These are phyloP conservation scores for Azemiops feae DNA, from an alignment of 2,113 vertebrate genomes.

Conservation along the genomic window DNA sequence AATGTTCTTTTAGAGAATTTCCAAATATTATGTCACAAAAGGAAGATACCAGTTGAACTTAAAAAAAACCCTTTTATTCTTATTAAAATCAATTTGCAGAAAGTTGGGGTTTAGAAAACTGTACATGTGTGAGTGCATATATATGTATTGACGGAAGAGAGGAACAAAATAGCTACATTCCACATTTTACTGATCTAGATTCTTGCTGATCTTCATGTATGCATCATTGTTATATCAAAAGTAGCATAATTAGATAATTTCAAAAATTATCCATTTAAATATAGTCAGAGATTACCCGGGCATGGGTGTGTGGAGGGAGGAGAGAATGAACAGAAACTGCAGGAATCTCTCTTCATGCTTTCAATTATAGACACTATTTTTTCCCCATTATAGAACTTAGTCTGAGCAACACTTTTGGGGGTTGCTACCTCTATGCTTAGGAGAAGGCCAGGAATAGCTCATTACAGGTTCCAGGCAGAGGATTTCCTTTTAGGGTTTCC, in stretches of 20 bases:
- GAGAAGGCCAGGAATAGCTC: conserved; percentile 79
- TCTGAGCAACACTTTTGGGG: conserved; percentile 43
- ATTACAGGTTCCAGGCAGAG: conserved; percentile 48
- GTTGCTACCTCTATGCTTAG: conserved; percentile 35
- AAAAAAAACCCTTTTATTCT: background rate
- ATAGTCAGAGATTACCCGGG: no score
- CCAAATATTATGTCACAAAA: background rate
- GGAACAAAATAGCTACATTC: background rate
- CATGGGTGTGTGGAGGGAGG: background rate
- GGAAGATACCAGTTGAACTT: background rate
- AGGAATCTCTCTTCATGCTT: background rate
- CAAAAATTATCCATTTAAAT: background rate
- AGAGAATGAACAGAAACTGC: background rate
- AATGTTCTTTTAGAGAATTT: background rate
- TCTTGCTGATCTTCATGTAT: background rate
- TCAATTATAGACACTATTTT: no score
- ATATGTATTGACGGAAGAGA: background rate
- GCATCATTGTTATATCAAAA: background rate
- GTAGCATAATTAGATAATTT: background rate
- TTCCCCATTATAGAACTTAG: background rate
- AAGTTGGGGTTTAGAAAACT: background rate
- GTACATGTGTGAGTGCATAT: background rate
- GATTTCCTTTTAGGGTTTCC: conserved; percentile 85
- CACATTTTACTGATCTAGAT: background rate
- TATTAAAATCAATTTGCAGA: background rate